phyloP scores from a whole-genome alignment of 2,113 vertebrate genomes.

The Heteronetta atricapilla region DNA sequence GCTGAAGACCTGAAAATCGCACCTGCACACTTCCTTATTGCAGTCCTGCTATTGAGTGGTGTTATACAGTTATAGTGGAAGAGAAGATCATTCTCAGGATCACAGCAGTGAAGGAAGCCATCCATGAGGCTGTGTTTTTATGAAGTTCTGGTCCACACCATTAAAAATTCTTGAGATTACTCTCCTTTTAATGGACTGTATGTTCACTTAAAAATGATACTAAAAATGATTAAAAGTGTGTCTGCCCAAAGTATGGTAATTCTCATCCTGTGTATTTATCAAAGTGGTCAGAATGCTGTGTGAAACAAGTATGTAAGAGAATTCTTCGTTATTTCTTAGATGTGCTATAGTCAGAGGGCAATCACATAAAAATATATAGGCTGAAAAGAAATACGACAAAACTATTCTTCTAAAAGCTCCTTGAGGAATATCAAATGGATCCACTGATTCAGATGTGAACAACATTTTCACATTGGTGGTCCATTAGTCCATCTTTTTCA shows the following conservation, averaged over 20 bases:
- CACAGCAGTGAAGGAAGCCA: conserved; percentile 11
- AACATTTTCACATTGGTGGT: conserved; percentile 40
- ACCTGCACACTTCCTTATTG: background rate
- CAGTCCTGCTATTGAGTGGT: background rate
- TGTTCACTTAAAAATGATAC: conserved; percentile 8
- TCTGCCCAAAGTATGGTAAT: background rate
- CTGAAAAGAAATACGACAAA: conserved; percentile 22
- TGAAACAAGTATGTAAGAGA: background rate
- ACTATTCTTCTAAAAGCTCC: conserved; percentile 38
- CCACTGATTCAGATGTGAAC: conserved; percentile 29
- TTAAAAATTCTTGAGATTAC: conserved; percentile 32
- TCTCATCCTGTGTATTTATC: background rate
- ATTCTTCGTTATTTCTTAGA: conserved; percentile 4
- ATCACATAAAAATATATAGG: conserved; percentile 9
- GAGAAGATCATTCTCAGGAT: conserved; percentile 23
- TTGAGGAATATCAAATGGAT: conserved; percentile 19
- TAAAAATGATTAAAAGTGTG: background rate
- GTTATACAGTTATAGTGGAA: conserved; percentile 13
- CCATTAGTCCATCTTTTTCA: conserved; percentile 62
- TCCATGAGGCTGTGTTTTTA: conserved; percentile 19
- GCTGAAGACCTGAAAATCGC: background rate
- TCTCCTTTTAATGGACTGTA: conserved; percentile 30
- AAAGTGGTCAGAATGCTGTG: background rate
- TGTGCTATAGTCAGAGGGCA: background rate
- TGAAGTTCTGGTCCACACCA: conserved; percentile 20